Evolutionary conservation across 1,140 invertebrate genomes (phyloP).

Genomic region (Anastrepha ludens): DNA sequence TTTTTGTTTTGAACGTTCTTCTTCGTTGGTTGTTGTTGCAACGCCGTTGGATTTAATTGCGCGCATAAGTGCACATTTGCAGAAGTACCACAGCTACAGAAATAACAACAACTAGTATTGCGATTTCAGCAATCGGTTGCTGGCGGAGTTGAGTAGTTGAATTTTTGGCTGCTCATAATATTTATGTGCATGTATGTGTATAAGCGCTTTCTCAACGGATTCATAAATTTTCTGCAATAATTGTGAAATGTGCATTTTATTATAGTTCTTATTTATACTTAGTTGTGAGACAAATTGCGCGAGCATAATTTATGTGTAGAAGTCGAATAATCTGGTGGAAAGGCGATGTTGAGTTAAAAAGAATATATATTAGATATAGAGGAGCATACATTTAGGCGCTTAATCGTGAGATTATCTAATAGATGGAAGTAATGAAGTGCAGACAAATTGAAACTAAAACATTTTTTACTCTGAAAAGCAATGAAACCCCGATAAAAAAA

Average conservation of each 20-base stretch:
- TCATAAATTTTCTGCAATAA: constrained; percentile 68
- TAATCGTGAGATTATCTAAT: too few species aligned
- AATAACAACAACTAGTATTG: constrained; percentile 7
- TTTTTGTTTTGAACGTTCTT: not conserved
- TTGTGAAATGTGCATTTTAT: constrained; percentile 64
- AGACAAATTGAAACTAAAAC: too few species aligned
- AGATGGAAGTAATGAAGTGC: too few species aligned
- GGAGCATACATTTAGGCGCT: too few species aligned
- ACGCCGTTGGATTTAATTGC: constrained; percentile 41
- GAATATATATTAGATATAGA: too few species aligned
- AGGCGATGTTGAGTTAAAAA: not conserved
- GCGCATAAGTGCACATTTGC: constrained; percentile 50
- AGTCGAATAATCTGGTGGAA: constrained; percentile 23
- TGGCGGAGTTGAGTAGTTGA: not conserved
- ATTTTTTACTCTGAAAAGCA: too few species aligned
- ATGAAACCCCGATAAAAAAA: too few species aligned
- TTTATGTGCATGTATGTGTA: not conserved
- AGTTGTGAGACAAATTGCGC: constrained; percentile 44
- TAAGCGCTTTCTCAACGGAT: constrained; percentile 59
- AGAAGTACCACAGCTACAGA: not conserved
- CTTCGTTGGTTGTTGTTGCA: constrained; percentile 15
- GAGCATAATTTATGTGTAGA: not conserved
- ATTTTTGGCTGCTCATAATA: constrained; percentile 26
- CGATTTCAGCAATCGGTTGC: not conserved
- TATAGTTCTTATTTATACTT: constrained; percentile 57